Base-by-base conservation (phyloP, 2,888 invertebrate genomes). In the Drosophila algonquin region DNA sequence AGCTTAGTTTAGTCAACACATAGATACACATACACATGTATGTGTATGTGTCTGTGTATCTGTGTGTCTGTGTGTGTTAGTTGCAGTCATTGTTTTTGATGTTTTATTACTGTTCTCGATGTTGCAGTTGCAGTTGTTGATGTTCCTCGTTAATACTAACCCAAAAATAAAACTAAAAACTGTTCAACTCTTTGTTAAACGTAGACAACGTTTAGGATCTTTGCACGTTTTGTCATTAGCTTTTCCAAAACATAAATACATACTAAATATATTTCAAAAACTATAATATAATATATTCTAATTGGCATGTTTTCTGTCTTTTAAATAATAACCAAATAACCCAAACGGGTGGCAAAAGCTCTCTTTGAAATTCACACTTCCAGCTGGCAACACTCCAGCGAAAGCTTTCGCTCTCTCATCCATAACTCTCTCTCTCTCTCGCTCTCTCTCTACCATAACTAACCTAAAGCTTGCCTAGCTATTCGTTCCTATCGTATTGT, bases 301-400 rank as follows among this genome's bases (percentile, higher is more conserved):
- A 82, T 82, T 77, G 86, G 81, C 81, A 82, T 82, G 81, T 74
- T 72, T 73, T 73, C 51, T 16, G 32, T 57, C 32, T 21, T 12
- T 45, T 54, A 64, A 61, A 10, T 27, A 46, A 46, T 46, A 16
- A 47, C 32, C 47, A 30, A n/a, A n/a, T n/a, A n/a, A n/a, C n/a
- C n/a, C n/a, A n/a, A 69, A 51, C 44, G 40, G 16, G 32, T 27
- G 46, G 18, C 27, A 44, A 63, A 62, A 48, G 2, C 12, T 47
- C 24, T 46, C 18, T 40, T 21, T n/a, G 16, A 40, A 30, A 63
- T 16, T 63, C 32, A 46, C 54, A 44, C 12, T 67, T 50, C n/a
- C 10, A 58, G 52, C 53, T 74, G 73, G 73, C 68, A 68, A 73
- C 58, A 57, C 63, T 81, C 65, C 62, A 4, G 1, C 0, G 3